These are phyloP conservation scores for Epinephelus malabaricus DNA, from an alignment of 2,797 vertebrate genomes.

Conservation along the genomic window DNA sequence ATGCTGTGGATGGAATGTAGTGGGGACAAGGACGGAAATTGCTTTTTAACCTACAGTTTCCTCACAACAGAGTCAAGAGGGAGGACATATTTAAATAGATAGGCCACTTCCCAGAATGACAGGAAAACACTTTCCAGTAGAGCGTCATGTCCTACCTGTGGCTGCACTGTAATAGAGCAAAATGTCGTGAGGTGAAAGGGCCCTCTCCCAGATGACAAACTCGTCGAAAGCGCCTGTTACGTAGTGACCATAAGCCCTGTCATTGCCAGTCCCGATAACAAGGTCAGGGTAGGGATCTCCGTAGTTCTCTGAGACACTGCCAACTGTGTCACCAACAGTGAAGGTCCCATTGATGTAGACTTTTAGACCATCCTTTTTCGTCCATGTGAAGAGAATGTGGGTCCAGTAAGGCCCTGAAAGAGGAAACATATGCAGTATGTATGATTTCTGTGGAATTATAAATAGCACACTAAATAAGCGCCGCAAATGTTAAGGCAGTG, in stretches of 20 bases:
- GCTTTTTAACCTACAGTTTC: conserved; percentile 67
- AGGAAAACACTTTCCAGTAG: conserved; percentile 50
- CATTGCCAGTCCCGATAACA: conserved; percentile 86
- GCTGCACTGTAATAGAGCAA: conserved; percentile 92
- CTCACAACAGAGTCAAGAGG: conserved; percentile 45
- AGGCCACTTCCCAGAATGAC: conserved; percentile 39
- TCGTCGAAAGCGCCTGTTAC: conserved; percentile 93
- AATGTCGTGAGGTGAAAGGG: conserved; percentile 89
- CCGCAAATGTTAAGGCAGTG: not conserved
- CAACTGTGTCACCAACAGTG: conserved; percentile 82
- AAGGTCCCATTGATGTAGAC: conserved; percentile 95
- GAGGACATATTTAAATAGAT: conserved; percentile 55
- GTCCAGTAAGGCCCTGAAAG: conserved; percentile 93
- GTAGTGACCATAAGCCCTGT: conserved; percentile 74
- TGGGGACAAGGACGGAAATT: conserved; percentile 67
- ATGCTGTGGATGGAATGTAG: conserved; percentile 67
- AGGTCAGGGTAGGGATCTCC: conserved; percentile 86
- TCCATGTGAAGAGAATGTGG: conserved; percentile 96
- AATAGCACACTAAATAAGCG: not conserved
- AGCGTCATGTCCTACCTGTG: conserved; percentile 84
- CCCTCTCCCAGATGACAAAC: conserved; percentile 96
- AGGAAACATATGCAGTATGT: not conserved
- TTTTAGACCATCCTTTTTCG: conserved; percentile 89
- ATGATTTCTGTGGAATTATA: not conserved
- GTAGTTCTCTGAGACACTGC: conserved; percentile 85